Evolutionary conservation across 2,888 invertebrate genomes (phyloP), one percentile per base, ranked within the genome.

Genomic region (Hypselothyrea guttata): DNA sequence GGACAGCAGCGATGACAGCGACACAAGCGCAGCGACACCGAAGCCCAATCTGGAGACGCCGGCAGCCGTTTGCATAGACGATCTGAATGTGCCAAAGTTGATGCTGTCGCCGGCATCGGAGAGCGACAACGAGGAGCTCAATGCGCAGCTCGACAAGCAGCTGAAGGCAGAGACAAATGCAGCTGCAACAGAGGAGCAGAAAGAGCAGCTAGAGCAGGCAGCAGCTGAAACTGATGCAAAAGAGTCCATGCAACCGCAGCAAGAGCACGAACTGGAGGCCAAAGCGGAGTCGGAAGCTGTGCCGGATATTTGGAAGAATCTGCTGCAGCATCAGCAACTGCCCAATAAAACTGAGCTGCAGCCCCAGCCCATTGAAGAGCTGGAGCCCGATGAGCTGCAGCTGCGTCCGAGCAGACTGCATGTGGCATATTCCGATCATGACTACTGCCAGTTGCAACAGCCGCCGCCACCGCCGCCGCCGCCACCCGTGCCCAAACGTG

Each of bases 1-100:
- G 87, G 96, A 96, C 77, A 95, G 94, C 66, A 95, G 94, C 74
- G 93, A 93, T 58, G 95, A 95, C 65, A 92, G 90, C 1, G 93
- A 93, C 31, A 28, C 22, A 4, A 49, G 27, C n/a, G 30, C 31
- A 30, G 31, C 27, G 8, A 48, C 38, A 3, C 22, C 31, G 2
- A 34, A 8, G 1, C 8, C n/a, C 27, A 28, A 7, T 35, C n/a
- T n/a, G n/a, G n/a, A n/a, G n/a, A n/a, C n/a, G n/a, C n/a, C n/a
- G n/a, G n/a, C n/a, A n/a, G n/a, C n/a, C n/a, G n/a, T n/a, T n/a
- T n/a, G n/a, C n/a, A n/a, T n/a, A n/a, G 78, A 78, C 44, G 78
- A 81, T 44, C 41, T 88, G 48, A 78, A 71, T 9, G 75, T 88
- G 65, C 89, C 89, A 1, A 83, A 85, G 18, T 85, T 89, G 0